Evolutionary conservation across 1,140 invertebrate species (phyloP), one percentile per base, ranked within the genome.

Genomic region (Drosophila simulans): DNA sequence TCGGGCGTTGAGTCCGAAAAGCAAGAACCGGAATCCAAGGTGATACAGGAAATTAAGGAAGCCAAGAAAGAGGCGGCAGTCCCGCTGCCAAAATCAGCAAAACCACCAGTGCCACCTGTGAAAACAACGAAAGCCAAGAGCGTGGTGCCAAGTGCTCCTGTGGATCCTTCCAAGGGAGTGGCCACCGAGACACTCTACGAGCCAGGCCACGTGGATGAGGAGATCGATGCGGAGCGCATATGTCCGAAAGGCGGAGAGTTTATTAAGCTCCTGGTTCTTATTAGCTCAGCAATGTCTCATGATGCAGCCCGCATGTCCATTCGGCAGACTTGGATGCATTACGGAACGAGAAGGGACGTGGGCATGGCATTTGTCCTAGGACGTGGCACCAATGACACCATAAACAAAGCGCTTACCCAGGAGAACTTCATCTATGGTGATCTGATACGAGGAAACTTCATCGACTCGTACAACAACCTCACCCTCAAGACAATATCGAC

Each of bases 401-500:
- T 95, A 3, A 94, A 95, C 51, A 79, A 93, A 35, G 93, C 93
- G 0, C 86, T 97, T 1, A 92, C 92, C 22, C 92, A 93, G 31
- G 96, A 97, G 91, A 94, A 95, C 79, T 93, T 93, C 37, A 92
- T 96, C 5, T 97, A 96, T 92, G 95, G 95, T 10, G 96, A 97
- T 92, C 92, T 97, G 25, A 95, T 97, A 71, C 93, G 95, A 12
- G 97, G 96, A 11, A 94, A 95, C 62, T 97, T 96, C 77, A 84
- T 96, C 37, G 97, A 98, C 92, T 95, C 96, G 0, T 98, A 98
- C 88, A 95, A 96, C 48, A 98, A 98, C 92, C 93, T 98, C 12
- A 98, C 97, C 4, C 93, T 98, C 1, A 98, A 98, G 93, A 97
- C 96, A 10, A 94, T 98, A 40, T 97, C 97, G 13, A 96, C 96